A percentile compares a stretch with the other conserved stretches of the same genome.
phyloP scores from a whole-genome alignment of 1,140 invertebrate genomes.

The Laupala kohalensis region DNA sequence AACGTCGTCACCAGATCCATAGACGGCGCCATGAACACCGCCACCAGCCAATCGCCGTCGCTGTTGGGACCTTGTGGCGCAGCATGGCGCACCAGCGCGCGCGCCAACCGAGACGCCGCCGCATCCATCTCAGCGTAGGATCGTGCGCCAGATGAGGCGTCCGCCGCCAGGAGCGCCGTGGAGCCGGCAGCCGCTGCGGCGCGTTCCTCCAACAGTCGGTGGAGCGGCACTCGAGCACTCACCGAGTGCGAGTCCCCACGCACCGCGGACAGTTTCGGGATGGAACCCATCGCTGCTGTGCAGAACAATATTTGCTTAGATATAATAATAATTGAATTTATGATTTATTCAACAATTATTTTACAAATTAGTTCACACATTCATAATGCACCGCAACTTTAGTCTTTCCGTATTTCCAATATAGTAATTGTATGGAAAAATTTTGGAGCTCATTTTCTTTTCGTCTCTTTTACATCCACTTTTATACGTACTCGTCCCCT shows the following conservation, averaged over 20 bases:
- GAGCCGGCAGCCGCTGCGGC: slow-evolving; percentile 26
- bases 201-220: slow-evolving; percentile 26
- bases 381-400: too few species aligned
- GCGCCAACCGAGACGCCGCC: slow-evolving; percentile 42
- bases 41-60: slow-evolving; percentile 53
- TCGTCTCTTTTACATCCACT: too few species aligned
- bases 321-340: too few species aligned
- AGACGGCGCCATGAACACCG: slow-evolving; percentile 60
- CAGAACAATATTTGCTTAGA: not conserved
- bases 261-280: slow-evolving; percentile 46
- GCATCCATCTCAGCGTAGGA: slow-evolving; percentile 45
- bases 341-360: too few species aligned
- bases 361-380: too few species aligned
- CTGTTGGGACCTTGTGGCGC: slow-evolving; percentile 32
- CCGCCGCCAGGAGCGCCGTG: slow-evolving; percentile 23
- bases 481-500: too few species aligned
- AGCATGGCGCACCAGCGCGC: slow-evolving; percentile 24
- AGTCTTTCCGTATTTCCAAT: too few species aligned
- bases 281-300: slow-evolving; percentile 39
- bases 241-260: slow-evolving; percentile 33
- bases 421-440: too few species aligned
- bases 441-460: too few species aligned
- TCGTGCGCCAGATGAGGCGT: slow-evolving; percentile 28
- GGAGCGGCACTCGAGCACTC: slow-evolving; percentile 26
- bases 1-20: slow-evolving; percentile 53